Conservation (phyloP, 2,113 vertebrate genomes). For the Oostethus manadensis region DNA sequence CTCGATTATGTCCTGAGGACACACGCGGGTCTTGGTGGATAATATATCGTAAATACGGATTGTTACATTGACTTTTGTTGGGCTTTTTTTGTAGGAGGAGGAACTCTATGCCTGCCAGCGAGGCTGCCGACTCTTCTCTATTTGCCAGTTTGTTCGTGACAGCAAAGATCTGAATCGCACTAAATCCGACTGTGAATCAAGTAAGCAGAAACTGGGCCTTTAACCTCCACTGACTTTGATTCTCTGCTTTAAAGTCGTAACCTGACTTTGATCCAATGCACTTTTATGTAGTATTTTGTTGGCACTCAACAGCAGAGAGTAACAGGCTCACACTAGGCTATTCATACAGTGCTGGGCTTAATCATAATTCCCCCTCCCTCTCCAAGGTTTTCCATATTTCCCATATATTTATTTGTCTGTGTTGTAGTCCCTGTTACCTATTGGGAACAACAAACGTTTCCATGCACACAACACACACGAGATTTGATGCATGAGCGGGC, state of each 20-base stretch:
- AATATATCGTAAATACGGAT: background rate
- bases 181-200: slow-evolving; percentile 89
- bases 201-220: slow-evolving; percentile 67
- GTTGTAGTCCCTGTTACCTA: no score
- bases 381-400: no score
- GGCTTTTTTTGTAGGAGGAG: slow-evolving; percentile 80
- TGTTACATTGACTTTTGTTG: slow-evolving; percentile 25
- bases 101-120: slow-evolving; percentile 92
- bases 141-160: slow-evolving; percentile 95
- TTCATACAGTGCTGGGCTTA: no score
- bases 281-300: no score
- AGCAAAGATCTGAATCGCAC: slow-evolving; percentile 88
- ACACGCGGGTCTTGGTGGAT: background rate
- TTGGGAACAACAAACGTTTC: no score
- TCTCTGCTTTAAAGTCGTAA: background rate
- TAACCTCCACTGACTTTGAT: background rate
- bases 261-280: no score
- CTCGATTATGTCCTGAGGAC: background rate
- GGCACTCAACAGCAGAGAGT: no score
- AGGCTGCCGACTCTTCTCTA: slow-evolving; percentile 95
- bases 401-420: no score
- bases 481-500: no score
- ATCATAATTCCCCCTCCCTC: no score
- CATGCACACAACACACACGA: no score
- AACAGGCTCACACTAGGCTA: no score